Percentiles rank a stretch among this genome's conserved stretches.
Conservation (phyloP, 2,888 invertebrate species). For the Eristalis intricaria region DNA sequence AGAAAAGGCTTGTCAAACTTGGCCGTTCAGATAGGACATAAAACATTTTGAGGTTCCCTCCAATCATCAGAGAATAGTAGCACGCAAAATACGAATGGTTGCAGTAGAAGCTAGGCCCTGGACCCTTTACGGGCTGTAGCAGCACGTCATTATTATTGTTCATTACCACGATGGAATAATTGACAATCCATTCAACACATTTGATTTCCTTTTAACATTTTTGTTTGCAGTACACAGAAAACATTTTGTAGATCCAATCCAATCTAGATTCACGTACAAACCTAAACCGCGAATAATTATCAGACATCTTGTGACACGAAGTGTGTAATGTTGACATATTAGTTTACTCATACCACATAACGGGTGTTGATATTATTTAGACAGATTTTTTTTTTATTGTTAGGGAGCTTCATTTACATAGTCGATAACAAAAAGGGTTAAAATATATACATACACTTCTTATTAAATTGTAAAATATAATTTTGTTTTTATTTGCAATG, state of each 20-base stretch:
- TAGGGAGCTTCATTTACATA: slow-evolving; percentile 47
- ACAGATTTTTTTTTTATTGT: neutral
- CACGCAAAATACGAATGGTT: no score
- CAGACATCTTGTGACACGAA: neutral
- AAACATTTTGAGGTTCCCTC: no score
- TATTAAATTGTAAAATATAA: slow-evolving; percentile 64
- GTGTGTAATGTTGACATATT: neutral
- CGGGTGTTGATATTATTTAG: slow-evolving; percentile 36
- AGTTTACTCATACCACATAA: slow-evolving; percentile 6
- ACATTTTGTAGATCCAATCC: neutral
- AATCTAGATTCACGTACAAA: neutral
- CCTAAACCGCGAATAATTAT: neutral
- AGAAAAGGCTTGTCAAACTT: no score
- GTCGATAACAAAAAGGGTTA: slow-evolving; percentile 42
- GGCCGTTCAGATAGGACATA: no score
- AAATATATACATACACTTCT: slow-evolving; percentile 2
- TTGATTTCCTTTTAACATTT: neutral
- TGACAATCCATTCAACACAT: neutral
- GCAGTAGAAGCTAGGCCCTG: no score
- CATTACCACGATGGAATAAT: no score
- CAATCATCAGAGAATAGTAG: no score
- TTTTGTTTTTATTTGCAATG: slow-evolving; percentile 72
- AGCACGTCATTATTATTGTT: no score
- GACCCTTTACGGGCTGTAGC: no score
- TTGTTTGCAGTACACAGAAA: neutral